Evolutionary conservation across 2,797 vertebrate species (phyloP).

Genomic region (Acrossocheilus wenchowensis): DNA sequence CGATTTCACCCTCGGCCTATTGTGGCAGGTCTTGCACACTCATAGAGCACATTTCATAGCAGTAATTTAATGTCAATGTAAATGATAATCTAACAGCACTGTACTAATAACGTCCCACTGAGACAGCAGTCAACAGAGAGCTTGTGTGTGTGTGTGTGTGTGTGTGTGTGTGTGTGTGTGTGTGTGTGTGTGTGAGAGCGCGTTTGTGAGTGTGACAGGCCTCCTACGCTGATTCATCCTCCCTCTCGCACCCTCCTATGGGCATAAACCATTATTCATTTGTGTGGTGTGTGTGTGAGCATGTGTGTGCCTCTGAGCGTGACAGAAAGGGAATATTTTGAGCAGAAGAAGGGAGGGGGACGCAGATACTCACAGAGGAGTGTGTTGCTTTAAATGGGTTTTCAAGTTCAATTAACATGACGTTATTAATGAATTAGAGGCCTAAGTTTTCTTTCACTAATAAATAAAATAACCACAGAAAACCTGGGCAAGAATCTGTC

Average conservation of each 20-base stretch:
- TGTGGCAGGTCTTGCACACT: constrained; percentile 12
- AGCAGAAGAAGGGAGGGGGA: background rate
- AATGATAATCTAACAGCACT: constrained; percentile 52
- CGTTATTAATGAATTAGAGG: constrained; percentile 9
- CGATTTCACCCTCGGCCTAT: constrained; percentile 10
- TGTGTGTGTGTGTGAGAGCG: background rate
- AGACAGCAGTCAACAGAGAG: constrained; percentile 26
- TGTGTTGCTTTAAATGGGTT: constrained; percentile 36
- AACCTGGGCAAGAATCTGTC: background rate
- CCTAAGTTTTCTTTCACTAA: constrained; percentile 22
- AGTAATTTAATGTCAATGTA: constrained; percentile 46
- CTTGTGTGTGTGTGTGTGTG: background rate
- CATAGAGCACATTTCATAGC: constrained; percentile 41
- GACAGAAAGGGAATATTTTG: constrained; percentile 32
- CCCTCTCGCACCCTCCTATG: constrained; percentile 41
- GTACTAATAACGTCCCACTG: constrained; percentile 50
- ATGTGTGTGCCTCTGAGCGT: constrained; percentile 38
- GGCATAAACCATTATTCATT: constrained; percentile 48
- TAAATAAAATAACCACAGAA: constrained; percentile 8
- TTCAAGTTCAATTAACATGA: constrained; percentile 36
- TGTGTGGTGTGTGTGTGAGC: constrained; percentile 11
- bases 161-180: background rate
- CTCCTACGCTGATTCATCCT: constrained; percentile 45
- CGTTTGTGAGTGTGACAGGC: constrained; percentile 18
- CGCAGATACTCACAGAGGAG: constrained; percentile 30